phyloP scores from a whole-genome alignment of 2,797 vertebrate species.

The Scleropages formosus region DNA sequence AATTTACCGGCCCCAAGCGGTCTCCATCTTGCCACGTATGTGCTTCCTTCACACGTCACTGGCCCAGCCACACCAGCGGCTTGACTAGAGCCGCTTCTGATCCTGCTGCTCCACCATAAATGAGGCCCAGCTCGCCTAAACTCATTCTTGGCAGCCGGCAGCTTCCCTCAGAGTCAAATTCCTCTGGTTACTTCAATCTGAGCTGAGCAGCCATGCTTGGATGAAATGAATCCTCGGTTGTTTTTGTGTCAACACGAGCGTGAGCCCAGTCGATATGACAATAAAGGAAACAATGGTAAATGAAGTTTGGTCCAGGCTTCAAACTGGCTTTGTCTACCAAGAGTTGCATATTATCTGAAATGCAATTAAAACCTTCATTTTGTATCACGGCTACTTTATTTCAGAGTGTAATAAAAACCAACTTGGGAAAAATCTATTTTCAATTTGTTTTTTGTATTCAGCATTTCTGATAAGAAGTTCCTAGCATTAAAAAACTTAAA shows the following conservation, averaged over 20 bases:
- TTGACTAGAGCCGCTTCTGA: conserved; percentile 8
- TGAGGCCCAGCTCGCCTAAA: conserved; percentile 37
- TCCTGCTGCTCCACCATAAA: conserved; percentile 41
- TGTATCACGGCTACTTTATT: conserved; percentile 48
- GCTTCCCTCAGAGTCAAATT: conserved; percentile 46
- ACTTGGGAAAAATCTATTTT: not conserved
- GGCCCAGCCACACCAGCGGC: not conserved
- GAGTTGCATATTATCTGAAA: conserved; percentile 28
- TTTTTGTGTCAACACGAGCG: conserved; percentile 41
- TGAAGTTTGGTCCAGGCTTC: conserved; percentile 12
- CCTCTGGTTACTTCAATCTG: conserved; percentile 44
- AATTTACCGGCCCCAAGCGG: conserved; percentile 9
- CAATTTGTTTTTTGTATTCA: no score
- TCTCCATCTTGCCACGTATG: conserved; percentile 32
- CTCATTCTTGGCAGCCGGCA: conserved; percentile 37
- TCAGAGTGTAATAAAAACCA: conserved; percentile 40
- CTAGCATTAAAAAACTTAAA: no score
- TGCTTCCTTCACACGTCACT: conserved; percentile 17
- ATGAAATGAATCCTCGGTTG: conserved; percentile 46
- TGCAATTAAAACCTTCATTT: conserved; percentile 39
- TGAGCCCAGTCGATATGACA: conserved; percentile 25
- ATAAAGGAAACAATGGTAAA: conserved; percentile 35
- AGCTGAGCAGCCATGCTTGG: conserved; percentile 43
- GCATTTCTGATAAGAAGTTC: conserved; percentile 41
- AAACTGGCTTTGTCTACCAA: conserved; percentile 35